phyloP scores from a whole-genome alignment of 2,797 vertebrate genomes.

The Falco rusticolus region DNA sequence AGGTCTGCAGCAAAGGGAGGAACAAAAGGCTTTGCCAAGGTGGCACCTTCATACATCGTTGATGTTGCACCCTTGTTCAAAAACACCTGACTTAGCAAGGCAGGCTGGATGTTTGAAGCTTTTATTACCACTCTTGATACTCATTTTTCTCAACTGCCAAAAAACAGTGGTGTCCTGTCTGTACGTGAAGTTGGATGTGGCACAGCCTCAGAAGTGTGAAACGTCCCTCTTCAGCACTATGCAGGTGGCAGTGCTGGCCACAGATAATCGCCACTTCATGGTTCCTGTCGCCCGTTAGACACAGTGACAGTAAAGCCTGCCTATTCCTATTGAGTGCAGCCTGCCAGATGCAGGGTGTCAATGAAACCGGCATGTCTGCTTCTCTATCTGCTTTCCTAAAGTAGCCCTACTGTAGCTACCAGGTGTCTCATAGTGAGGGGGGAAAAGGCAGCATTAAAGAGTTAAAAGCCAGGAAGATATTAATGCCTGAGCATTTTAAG shows the following conservation, averaged over 20 bases:
- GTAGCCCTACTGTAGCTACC: background rate
- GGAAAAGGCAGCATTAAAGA: background rate
- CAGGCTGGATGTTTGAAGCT: background rate
- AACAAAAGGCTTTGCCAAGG: background rate
- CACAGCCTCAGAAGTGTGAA: background rate
- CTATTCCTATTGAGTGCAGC: background rate
- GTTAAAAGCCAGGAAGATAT: background rate
- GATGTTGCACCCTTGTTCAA: rapidly evolving
- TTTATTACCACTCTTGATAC: background rate
- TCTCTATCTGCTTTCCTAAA: background rate
- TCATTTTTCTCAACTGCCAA: background rate
- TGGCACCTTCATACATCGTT: background rate
- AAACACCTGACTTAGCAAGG: background rate
- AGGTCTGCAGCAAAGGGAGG: background rate
- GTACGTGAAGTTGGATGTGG: background rate
- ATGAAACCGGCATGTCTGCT: background rate
- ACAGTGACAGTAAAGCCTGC: background rate
- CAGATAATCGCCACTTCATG: background rate
- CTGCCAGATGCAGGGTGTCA: background rate
- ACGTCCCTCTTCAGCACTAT: background rate
- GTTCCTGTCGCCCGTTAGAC: background rate
- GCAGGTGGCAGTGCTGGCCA: background rate
- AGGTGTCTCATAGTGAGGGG: background rate
- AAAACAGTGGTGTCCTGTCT: background rate
- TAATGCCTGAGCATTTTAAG: background rate